phyloP scores from a whole-genome alignment of 2,888 invertebrate species.

The Minunthozetes semirufus region DNA sequence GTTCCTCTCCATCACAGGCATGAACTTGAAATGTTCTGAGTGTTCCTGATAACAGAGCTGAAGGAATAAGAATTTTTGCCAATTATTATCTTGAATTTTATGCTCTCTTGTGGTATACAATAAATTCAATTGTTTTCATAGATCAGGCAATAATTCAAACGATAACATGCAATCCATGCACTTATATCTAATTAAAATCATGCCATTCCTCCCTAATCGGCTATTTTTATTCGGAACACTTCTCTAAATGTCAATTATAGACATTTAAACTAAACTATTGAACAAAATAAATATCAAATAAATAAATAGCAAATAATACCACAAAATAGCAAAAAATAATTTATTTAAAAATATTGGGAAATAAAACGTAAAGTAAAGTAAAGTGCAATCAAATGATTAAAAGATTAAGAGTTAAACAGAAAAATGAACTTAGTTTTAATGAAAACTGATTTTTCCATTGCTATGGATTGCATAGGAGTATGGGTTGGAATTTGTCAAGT shows the following conservation, averaged over 20 bases:
- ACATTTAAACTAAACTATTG: not conserved
- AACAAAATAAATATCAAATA: not conserved
- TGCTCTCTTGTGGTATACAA: conserved; percentile 25
- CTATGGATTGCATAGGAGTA: too few species aligned
- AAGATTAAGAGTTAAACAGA: too few species aligned
- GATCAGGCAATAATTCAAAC: not conserved
- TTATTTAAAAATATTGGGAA: not conserved
- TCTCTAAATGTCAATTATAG: not conserved
- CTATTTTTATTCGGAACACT: not conserved
- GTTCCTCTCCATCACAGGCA: conserved; percentile 82
- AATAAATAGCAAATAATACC: not conserved
- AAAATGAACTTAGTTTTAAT: too few species aligned
- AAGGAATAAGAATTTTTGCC: conserved; percentile 40
- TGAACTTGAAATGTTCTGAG: conserved; percentile 82
- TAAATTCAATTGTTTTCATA: not conserved
- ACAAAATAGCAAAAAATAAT: conserved; percentile 27
- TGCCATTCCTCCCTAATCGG: too few species aligned
- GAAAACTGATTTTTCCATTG: too few species aligned
- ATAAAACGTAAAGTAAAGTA: too few species aligned
- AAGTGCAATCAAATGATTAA: too few species aligned
- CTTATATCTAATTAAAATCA: not conserved
- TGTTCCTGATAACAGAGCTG: conserved; percentile 83
- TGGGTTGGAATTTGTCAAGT: too few species aligned
- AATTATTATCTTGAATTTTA: conserved; percentile 5
- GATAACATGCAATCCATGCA: not conserved